Conservation (phyloP, 2,113 vertebrate species). For the Grallaria varia region DNA sequence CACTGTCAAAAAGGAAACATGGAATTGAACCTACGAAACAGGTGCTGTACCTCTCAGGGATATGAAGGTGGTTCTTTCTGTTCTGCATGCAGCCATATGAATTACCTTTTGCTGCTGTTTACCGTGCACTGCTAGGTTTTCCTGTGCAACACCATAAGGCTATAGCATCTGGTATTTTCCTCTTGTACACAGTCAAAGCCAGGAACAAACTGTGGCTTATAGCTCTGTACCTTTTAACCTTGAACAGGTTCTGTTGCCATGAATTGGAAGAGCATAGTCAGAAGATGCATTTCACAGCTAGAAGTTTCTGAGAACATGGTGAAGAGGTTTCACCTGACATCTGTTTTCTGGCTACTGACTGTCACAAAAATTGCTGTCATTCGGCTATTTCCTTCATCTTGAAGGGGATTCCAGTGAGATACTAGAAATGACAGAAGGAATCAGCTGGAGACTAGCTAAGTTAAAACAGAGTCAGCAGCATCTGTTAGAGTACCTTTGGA, state of each 20-base stretch:
- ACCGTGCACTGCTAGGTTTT: background rate
- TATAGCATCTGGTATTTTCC: conserved; percentile 25
- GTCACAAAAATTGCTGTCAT: background rate
- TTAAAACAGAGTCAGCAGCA: background rate
- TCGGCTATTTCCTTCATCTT: background rate
- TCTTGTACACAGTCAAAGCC: background rate
- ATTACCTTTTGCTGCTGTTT: background rate
- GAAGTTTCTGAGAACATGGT: background rate
- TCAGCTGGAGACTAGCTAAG: conserved; percentile 30
- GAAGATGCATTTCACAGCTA: conserved; percentile 19
- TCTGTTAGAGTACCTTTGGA: background rate
- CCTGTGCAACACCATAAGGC: background rate
- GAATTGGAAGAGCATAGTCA: background rate
- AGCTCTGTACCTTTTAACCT: conserved; percentile 46
- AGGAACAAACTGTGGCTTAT: background rate
- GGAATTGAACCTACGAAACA: background rate
- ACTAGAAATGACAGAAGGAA: conserved; percentile 46
- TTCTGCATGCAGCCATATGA: background rate
- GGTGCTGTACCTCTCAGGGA: background rate
- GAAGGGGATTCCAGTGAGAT: background rate
- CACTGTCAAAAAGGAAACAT: background rate
- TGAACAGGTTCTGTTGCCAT: background rate
- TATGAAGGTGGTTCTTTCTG: background rate
- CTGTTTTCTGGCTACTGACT: conserved; percentile 39
- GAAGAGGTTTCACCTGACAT: conserved; percentile 32